Evolutionary conservation across 2,888 invertebrate species (phyloP).

Genomic region (Isoperla grammatica): DNA sequence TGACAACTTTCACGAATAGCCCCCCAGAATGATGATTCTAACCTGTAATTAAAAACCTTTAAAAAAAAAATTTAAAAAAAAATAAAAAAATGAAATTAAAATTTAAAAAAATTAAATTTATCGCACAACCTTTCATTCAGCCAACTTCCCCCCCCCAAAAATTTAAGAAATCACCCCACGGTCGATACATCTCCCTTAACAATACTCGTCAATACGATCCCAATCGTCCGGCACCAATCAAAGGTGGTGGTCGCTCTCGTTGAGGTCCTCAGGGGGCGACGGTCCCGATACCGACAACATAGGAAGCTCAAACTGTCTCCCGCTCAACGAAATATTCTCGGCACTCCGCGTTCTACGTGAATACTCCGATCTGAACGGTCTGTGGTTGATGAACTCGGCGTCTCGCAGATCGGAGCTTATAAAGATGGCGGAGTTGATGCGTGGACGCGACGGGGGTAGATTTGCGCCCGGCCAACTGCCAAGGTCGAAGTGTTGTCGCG

Average conservation of each 20-base stretch:
- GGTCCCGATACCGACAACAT: constrained; percentile 76
- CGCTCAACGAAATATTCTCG: constrained; percentile 53
- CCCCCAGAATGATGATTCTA: too few relatives aligned
- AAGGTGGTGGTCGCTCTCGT: background rate
- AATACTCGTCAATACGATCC: too few relatives aligned
- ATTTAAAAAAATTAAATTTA: too few relatives aligned
- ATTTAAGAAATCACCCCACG: too few relatives aligned
- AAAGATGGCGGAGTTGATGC: constrained; percentile 82
- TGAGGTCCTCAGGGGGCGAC: constrained; percentile 62
- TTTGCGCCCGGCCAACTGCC: constrained; percentile 25
- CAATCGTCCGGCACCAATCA: too few relatives aligned
- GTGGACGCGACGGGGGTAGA: constrained; percentile 48
- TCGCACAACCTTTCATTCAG: too few relatives aligned
- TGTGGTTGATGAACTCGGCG: constrained; percentile 65
- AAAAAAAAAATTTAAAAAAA: too few relatives aligned
- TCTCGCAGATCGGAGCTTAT: constrained; percentile 62
- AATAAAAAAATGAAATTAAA: too few relatives aligned
- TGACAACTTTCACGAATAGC: too few relatives aligned
- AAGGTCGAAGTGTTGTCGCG: constrained; percentile 46
- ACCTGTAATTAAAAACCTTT: too few relatives aligned
- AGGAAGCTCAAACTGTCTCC: constrained; percentile 56
- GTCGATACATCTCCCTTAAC: too few relatives aligned
- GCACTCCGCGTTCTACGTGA: constrained; percentile 76
- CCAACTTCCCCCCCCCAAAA: too few relatives aligned
- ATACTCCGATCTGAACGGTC: constrained; percentile 72